Conservation (phyloP, 1,140 invertebrate genomes). For the Babylonia areolata region DNA sequence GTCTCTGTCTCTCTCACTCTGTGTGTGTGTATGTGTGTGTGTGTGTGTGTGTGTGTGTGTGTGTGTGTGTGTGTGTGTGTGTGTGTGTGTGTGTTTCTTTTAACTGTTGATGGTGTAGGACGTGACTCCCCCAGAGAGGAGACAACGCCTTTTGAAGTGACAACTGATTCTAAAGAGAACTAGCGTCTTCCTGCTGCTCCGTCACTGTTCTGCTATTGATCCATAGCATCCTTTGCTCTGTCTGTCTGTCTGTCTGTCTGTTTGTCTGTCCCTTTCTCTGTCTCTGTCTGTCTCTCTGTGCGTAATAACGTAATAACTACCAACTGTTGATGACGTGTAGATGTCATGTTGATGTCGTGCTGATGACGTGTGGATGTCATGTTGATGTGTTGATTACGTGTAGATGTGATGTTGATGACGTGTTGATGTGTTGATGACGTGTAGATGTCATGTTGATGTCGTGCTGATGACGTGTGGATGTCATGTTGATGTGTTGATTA, state of each 20-base stretch:
- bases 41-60: constrained; percentile 14
- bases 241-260: background rate
- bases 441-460: background rate
- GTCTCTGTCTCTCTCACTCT: background rate
- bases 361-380: background rate
- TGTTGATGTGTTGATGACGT: background rate
- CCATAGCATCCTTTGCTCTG: background rate
- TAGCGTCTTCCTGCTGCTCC: no score
- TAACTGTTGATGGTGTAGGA: no score
- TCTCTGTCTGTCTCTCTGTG: background rate
- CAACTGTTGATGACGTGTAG: background rate
- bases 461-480: background rate
- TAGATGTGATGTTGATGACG: background rate
- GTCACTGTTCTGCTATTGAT: no score
- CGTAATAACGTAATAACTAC: no score
- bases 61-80: background rate
- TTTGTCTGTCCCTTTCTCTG: no score
- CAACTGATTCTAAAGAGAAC: no score
- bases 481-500: no score
- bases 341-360: background rate
- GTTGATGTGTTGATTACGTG: background rate
- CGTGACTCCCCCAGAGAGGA: no score
- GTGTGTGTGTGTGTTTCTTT: constrained; percentile 40
- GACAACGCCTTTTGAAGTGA: no score
- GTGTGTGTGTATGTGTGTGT: constrained; percentile 5